These are phyloP conservation scores for Morpho helenor DNA, from an alignment of 2,888 invertebrate species.

Conservation along the genomic window DNA sequence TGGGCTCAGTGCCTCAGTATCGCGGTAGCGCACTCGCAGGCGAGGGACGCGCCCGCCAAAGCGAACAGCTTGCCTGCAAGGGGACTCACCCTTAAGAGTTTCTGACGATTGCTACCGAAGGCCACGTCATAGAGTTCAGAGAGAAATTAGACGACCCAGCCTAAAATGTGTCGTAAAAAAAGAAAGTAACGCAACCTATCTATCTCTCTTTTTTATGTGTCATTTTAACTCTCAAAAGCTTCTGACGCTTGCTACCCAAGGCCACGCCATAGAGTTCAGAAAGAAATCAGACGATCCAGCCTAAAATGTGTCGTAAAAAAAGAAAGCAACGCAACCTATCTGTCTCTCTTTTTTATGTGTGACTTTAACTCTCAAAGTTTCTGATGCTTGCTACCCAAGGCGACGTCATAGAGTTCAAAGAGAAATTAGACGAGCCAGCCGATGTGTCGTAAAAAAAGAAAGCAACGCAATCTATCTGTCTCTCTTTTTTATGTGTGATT, in stretches of 20 bases:
- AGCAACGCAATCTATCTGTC: no score
- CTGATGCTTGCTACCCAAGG: slow-evolving; percentile 29
- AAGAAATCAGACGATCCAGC: background rate
- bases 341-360: no score
- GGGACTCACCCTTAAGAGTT: slow-evolving; percentile 71
- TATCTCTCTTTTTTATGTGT: no score
- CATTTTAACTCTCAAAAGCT: slow-evolving; percentile 59
- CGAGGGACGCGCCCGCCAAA: slow-evolving; percentile 76
- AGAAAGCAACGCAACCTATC: no score
- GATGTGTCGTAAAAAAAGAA: background rate
- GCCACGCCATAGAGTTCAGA: slow-evolving; percentile 1
- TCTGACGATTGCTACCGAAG: slow-evolving; percentile 34
- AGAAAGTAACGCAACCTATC: no score
- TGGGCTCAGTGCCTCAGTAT: slow-evolving; percentile 97
- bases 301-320: background rate
- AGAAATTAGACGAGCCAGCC: background rate
- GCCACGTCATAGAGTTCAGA: slow-evolving; percentile 1
- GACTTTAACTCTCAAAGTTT: slow-evolving; percentile 64
- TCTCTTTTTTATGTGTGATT: no score
- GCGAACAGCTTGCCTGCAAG: slow-evolving; percentile 72
- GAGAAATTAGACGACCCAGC: background rate
- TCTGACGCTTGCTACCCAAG: slow-evolving; percentile 34
- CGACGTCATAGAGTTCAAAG: slow-evolving; percentile 1
- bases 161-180: background rate
- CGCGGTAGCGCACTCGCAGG: slow-evolving; percentile 93